These are phyloP conservation scores for Brachionus asplanchnoidis DNA, from an alignment of 1,140 invertebrate genomes.

Conservation along the genomic window DNA sequence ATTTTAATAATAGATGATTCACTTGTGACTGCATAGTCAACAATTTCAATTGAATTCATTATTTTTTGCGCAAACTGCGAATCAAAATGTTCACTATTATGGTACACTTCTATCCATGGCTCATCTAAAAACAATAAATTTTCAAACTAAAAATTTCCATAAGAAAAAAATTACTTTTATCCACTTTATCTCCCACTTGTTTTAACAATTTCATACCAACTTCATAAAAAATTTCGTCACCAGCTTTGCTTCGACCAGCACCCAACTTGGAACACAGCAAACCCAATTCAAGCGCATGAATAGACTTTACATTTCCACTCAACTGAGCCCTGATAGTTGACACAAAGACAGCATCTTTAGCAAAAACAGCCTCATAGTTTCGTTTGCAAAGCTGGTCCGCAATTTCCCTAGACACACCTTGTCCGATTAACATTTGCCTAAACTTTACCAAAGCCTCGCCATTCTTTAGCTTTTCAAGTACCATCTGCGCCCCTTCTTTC, in stretches of 20 bases:
- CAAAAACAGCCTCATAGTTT: conserved; percentile 12
- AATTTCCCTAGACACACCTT: not conserved
- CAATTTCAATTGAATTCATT: conserved; percentile 19
- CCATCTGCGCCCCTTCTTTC: not conserved
- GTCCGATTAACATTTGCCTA: conserved; percentile 35
- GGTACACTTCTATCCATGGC: conserved; percentile 17
- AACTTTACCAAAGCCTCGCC: conserved; percentile 36
- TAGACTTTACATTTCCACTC: conserved; percentile 17
- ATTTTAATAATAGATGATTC: conserved; percentile 33
- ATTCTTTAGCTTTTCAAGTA: conserved; percentile 27
- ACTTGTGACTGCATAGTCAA: not conserved
- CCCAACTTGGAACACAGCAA: not conserved
- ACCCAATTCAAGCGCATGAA: conserved; percentile 18
- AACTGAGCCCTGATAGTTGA: not conserved
- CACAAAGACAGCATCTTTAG: not conserved
- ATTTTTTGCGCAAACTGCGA: not conserved
- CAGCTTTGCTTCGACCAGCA: conserved; percentile 33
- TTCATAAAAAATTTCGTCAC: conserved; percentile 20
- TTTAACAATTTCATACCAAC: conserved; percentile 26
- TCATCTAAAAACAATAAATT: not conserved
- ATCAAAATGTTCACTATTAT: not conserved
- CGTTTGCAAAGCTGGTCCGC: conserved; percentile 11
- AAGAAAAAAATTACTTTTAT: not conserved
- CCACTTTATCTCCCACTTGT: conserved; percentile 16
- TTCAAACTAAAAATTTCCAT: not conserved